These are phyloP conservation scores for Struthio camelus DNA, from an alignment of 2,113 vertebrate genomes.

Conservation along the genomic window DNA sequence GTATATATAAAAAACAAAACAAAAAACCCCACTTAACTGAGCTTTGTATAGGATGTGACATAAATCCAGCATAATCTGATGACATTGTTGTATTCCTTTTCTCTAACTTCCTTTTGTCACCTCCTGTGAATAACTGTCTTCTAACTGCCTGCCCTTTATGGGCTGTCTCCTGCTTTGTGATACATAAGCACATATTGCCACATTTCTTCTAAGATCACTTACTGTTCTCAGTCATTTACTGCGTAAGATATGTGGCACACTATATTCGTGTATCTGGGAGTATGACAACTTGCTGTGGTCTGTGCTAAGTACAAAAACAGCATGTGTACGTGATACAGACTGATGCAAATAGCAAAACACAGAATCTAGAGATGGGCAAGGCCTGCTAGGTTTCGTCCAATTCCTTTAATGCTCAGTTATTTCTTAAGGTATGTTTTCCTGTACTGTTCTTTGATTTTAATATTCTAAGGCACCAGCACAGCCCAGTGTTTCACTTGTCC, in stretches of 20 bases:
- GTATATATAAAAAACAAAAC: not conserved
- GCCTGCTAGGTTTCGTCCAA: not conserved
- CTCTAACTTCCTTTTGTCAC: constrained; percentile 16
- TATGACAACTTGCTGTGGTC: constrained; percentile 33
- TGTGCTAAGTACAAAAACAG: constrained; percentile 44
- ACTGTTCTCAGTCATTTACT: constrained; percentile 34
- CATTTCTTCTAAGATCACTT: constrained; percentile 50
- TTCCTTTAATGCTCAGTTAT: not conserved
- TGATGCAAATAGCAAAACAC: not conserved
- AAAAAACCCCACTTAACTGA: not conserved
- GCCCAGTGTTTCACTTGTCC: not conserved
- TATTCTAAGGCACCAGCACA: not conserved
- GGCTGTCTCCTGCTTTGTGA: constrained; percentile 39
- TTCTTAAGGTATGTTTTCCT: not conserved
- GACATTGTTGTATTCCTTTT: constrained; percentile 32
- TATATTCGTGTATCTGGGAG: constrained; percentile 15
- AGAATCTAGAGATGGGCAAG: not conserved
- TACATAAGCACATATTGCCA: constrained; percentile 32
- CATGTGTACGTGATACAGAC: not conserved
- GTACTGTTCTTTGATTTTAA: not conserved
- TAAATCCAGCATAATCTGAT: constrained; percentile 55
- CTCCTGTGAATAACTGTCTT: constrained; percentile 41
- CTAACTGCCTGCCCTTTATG: constrained; percentile 8
- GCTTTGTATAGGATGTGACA: constrained; percentile 21
- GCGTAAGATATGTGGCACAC: not conserved